Evolutionary conservation across 2,797 vertebrate genomes (phyloP).

Genomic region (Fistularia tabacaria): DNA sequence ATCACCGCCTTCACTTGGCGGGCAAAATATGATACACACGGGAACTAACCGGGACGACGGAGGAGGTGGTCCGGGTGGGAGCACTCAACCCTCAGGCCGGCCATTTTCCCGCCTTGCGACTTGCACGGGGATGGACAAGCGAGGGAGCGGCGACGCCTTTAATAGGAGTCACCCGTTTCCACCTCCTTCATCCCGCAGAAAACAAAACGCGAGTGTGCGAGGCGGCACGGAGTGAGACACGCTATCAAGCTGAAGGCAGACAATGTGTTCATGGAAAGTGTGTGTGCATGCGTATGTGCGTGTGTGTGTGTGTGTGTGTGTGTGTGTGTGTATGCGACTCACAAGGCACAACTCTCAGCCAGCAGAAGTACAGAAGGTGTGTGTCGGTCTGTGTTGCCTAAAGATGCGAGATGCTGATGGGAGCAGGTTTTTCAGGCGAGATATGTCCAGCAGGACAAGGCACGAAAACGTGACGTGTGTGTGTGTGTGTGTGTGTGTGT

Average conservation of each 20-base stretch:
- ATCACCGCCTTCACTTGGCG: too few species aligned
- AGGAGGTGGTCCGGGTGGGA: too few species aligned
- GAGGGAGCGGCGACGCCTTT: too few species aligned
- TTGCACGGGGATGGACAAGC: too few species aligned
- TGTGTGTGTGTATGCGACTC: conserved; percentile 26
- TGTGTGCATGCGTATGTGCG: conserved; percentile 12
- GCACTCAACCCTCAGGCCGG: too few species aligned
- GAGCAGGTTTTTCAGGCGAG: conserved; percentile 36
- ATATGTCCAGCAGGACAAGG: conserved; percentile 71
- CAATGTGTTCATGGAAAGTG: conserved; percentile 11
- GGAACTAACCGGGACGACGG: too few species aligned
- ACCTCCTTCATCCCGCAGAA: too few species aligned
- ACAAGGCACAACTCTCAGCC: conserved; percentile 64
- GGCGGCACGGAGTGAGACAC: too few species aligned
- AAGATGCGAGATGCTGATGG: conserved; percentile 34
- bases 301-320: conserved; percentile 7
- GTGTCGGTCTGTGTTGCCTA: conserved; percentile 16
- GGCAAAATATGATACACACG: too few species aligned
- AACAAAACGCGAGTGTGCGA: too few species aligned
- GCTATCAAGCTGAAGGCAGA: conserved; percentile 41
- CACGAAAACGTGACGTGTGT: conserved; percentile 63
- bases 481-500: conserved; percentile 18
- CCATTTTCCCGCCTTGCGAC: too few species aligned
- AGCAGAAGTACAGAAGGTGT: conserved; percentile 21
- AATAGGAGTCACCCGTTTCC: too few species aligned